Evolutionary conservation across 1,140 invertebrate genomes (phyloP).

Genomic region (Periplaneta americana): DNA sequence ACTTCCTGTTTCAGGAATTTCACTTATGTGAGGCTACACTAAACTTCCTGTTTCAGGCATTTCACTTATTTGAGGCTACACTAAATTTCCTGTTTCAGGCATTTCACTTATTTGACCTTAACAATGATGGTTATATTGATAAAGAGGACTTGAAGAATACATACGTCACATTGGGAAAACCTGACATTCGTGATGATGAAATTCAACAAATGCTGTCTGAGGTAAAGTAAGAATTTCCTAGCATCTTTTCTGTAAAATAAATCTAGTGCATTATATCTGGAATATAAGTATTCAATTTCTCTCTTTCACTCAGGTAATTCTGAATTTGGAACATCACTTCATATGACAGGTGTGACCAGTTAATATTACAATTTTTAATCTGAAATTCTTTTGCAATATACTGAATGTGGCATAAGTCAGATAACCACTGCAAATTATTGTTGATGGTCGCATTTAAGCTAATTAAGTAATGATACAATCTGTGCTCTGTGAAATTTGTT

Average conservation of each 20-base stretch:
- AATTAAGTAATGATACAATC: too few species aligned
- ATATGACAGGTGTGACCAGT: neutral
- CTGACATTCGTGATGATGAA: conserved; percentile 43
- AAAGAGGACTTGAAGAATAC: conserved; percentile 49
- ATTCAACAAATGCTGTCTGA: conserved; percentile 51
- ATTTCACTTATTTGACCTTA: conserved; percentile 51
- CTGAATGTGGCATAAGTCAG: too few species aligned
- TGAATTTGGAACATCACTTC: neutral
- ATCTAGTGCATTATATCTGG: neutral
- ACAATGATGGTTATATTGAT: conserved; percentile 52
- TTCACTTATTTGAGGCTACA: neutral
- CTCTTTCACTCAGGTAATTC: neutral
- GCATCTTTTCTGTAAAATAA: neutral
- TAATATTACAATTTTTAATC: neutral
- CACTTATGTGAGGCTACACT: too few species aligned
- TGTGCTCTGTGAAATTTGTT: too few species aligned
- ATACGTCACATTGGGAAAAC: conserved; percentile 45
- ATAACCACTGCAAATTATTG: too few species aligned
- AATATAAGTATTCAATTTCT: too few species aligned
- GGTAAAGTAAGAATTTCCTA: conserved; percentile 29
- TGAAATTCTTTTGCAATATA: too few species aligned
- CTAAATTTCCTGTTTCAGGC: conserved; percentile 36
- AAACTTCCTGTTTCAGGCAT: conserved; percentile 28
- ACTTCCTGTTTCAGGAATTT: too few species aligned
- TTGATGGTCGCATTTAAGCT: too few species aligned